These are phyloP conservation scores for Nixonia krombeini DNA, from an alignment of 1,140 invertebrate genomes.

Conservation along the genomic window DNA sequence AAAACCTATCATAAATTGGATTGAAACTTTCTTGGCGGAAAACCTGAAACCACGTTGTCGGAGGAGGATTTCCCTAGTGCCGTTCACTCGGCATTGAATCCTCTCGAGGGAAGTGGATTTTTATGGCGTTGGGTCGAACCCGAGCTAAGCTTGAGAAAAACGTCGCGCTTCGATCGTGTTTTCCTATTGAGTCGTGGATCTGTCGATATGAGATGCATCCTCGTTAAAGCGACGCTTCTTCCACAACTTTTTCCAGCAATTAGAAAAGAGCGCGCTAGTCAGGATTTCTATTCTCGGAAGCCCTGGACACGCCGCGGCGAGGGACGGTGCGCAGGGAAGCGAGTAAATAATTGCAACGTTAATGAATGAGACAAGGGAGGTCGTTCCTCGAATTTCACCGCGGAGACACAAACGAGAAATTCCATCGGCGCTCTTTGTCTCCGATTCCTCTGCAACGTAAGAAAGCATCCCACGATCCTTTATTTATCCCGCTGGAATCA, in stretches of 20 bases:
- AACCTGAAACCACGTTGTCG: too few species aligned
- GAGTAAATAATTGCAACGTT: conserved; percentile 40
- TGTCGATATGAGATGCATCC: too few species aligned
- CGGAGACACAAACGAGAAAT: conserved; percentile 37
- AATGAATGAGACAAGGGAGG: conserved; percentile 35
- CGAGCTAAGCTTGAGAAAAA: too few species aligned
- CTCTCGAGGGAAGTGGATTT: too few species aligned
- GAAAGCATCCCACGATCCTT: conserved; percentile 18
- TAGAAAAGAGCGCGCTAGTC: not conserved
- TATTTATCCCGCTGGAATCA: conserved; percentile 16
- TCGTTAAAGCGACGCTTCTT: too few species aligned
- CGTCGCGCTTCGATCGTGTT: too few species aligned
- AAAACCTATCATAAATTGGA: too few species aligned
- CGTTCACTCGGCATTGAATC: too few species aligned
- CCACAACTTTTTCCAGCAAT: not conserved
- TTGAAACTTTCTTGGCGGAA: too few species aligned
- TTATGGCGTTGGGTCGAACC: too few species aligned
- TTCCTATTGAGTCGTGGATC: too few species aligned
- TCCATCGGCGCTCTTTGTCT: conserved; percentile 28
- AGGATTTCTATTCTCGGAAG: conserved; percentile 6
- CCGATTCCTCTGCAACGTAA: conserved; percentile 12
- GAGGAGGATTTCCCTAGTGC: too few species aligned
- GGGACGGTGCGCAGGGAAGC: not conserved
- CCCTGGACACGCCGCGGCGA: not conserved
- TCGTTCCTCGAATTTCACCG: conserved; percentile 26